These are phyloP conservation scores for Monarcha castaneiventris DNA, from an alignment of 2,113 vertebrate species.

Conservation along the genomic window DNA sequence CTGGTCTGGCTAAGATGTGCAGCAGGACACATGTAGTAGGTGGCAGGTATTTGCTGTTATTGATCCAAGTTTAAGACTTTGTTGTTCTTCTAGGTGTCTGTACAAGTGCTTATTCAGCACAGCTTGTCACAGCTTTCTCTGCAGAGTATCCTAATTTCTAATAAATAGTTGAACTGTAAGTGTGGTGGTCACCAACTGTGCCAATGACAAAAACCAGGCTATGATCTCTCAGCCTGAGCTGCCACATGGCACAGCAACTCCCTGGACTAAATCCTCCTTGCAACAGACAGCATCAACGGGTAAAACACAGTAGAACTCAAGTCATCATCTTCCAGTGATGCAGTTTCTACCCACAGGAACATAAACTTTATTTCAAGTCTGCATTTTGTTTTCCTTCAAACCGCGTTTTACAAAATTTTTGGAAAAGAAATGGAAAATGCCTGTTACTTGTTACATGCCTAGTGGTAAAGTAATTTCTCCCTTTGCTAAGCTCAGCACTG, in stretches of 20 bases:
- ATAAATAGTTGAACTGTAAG: neutral
- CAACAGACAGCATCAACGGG: neutral
- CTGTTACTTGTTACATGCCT: neutral
- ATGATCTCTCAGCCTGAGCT: neutral
- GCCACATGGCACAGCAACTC: neutral
- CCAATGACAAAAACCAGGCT: neutral
- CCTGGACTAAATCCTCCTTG: neutral
- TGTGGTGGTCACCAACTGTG: neutral
- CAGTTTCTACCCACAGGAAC: neutral
- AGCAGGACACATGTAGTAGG: neutral
- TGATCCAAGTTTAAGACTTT: neutral
- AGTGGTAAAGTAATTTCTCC: neutral
- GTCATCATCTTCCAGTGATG: neutral
- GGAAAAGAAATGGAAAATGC: neutral
- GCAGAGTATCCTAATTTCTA: neutral
- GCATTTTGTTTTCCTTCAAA: neutral
- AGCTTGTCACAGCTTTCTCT: neutral
- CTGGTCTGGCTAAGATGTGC: neutral
- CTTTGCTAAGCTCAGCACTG: neutral
- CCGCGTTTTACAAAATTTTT: neutral
- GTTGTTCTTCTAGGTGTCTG: neutral
- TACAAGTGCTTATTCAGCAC: neutral
- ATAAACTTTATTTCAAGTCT: neutral
- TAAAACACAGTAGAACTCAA: neutral
- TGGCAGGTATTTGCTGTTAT: neutral